phyloP scores from a whole-genome alignment of 2,797 vertebrate species.

The Fringilla coelebs region DNA sequence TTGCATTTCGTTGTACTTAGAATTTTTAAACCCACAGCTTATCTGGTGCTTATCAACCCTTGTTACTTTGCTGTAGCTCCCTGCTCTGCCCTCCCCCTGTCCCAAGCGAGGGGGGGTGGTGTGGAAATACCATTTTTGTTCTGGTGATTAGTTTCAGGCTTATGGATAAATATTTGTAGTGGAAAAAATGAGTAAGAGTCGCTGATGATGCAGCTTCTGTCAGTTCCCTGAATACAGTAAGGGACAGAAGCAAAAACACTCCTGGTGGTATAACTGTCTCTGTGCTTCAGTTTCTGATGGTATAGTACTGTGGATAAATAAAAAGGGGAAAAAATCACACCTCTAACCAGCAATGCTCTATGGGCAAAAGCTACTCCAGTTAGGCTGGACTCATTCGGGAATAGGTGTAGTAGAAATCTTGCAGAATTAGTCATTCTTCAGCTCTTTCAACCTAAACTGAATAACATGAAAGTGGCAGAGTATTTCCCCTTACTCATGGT shows the following conservation, averaged over 20 bases:
- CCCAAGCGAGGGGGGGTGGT: fast-evolving
- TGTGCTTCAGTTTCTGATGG: not conserved
- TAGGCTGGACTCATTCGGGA: conserved; percentile 16
- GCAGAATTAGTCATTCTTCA: conserved; percentile 27
- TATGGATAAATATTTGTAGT: not conserved
- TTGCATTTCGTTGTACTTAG: not conserved
- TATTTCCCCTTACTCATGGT: conserved; percentile 7
- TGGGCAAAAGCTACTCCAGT: conserved; percentile 1
- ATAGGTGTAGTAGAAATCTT: conserved; percentile 33
- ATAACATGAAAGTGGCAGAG: not conserved
- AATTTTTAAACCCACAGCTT: not conserved
- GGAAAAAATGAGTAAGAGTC: not conserved
- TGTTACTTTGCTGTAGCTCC: not conserved
- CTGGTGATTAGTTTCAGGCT: not conserved
- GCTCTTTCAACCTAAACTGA: not conserved
- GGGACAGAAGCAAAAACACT: not conserved
- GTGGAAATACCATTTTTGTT: not conserved
- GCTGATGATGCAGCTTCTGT: not conserved
- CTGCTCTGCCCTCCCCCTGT: not conserved
- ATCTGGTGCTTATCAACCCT: not conserved
- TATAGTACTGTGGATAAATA: not conserved
- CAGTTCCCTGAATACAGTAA: not conserved
- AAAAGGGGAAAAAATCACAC: not conserved
- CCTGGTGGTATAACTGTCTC: not conserved
- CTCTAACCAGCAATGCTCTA: not conserved